phyloP scores from a whole-genome alignment of 2,113 vertebrate species.

The Gorilla gorilla region DNA sequence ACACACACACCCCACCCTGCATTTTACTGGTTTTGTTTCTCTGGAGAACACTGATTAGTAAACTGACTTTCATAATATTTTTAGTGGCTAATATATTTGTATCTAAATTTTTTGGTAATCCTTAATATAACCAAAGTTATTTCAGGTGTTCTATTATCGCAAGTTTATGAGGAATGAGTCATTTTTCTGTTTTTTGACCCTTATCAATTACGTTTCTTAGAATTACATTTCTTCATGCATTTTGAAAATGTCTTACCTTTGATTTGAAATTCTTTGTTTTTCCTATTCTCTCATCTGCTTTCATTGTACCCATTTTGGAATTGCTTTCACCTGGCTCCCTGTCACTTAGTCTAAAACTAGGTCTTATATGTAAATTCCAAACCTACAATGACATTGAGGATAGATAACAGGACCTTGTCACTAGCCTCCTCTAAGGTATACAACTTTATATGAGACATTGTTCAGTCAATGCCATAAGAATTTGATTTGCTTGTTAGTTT shows the following conservation, averaged over 20 bases:
- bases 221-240: not conserved
- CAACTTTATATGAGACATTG: not conserved
- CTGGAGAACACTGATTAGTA: not conserved
- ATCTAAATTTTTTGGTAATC: not conserved
- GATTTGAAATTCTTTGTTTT: not conserved
- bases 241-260: not conserved
- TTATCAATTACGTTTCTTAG: not conserved
- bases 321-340: not conserved
- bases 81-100: not conserved
- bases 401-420: too few species aligned
- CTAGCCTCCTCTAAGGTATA: not conserved
- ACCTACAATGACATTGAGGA: rapidly evolving
- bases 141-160: not conserved
- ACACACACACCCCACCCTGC: not conserved
- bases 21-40: not conserved
- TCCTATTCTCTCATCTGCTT: not conserved
- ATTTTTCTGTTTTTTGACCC: not conserved
- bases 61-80: not conserved
- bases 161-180: not conserved
- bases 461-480: not conserved
- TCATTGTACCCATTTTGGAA: not conserved
- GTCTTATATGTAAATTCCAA: not conserved
- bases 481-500: not conserved
- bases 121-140: not conserved
- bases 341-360: not conserved